A percentile compares a stretch with the other conserved stretches of the same genome.
phyloP scores from a whole-genome alignment of 2,113 vertebrate species.

The Hiodon alosoides region DNA sequence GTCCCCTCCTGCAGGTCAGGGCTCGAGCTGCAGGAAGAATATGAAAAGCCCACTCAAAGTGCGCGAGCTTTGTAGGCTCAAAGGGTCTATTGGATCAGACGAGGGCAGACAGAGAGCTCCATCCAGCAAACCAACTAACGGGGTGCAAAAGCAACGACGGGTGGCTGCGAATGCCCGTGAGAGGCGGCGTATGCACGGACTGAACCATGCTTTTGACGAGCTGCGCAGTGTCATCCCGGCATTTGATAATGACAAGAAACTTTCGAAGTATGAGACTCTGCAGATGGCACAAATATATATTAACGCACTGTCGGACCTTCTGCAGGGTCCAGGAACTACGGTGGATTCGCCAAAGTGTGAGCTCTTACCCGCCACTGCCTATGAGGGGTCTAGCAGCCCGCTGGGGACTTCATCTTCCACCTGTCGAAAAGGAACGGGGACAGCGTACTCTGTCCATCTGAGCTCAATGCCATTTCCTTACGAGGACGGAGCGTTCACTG shows the following conservation, averaged over 20 bases:
- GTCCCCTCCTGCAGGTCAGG: slow-evolving; percentile 51
- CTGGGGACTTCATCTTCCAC: slow-evolving; percentile 42
- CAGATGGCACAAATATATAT: slow-evolving; percentile 99
- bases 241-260: slow-evolving; percentile 93
- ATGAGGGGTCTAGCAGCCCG: slow-evolving; percentile 45
- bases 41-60: slow-evolving; percentile 58
- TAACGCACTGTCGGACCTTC: slow-evolving; percentile 85
- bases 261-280: slow-evolving; percentile 95
- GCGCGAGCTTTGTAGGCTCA: slow-evolving; percentile 62
- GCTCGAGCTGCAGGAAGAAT: slow-evolving; percentile 54
- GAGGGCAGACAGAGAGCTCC: slow-evolving; percentile 58
- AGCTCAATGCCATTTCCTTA: slow-evolving; percentile 71
- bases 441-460: slow-evolving; percentile 65
- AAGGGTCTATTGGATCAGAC: slow-evolving; percentile 46
- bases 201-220: slow-evolving; percentile 93
- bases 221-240: slow-evolving; percentile 93
- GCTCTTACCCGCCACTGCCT: slow-evolving; percentile 41
- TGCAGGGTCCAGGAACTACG: slow-evolving; percentile 58
- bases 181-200: slow-evolving; percentile 86
- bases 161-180: slow-evolving; percentile 88
- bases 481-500: slow-evolving; percentile 63
- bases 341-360: slow-evolving; percentile 52
- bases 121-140: slow-evolving; percentile 61
- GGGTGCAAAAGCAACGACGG: slow-evolving; percentile 80
- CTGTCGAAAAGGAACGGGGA: slow-evolving; percentile 42